Base-by-base conservation (phyloP, 2,797 vertebrate genomes). In the Argya squamiceps region DNA sequence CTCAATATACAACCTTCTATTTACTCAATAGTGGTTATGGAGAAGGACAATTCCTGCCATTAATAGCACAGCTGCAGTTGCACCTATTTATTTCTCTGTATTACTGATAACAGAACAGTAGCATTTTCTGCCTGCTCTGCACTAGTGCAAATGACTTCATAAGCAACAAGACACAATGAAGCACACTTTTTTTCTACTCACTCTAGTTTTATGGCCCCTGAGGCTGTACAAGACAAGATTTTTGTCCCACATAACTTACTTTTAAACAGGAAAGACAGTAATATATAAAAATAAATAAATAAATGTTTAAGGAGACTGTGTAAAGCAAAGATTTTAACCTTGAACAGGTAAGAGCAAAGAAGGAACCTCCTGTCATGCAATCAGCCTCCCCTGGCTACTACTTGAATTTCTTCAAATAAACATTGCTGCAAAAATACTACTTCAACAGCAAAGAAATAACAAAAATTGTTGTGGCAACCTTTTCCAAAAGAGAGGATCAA, bases 161-260 rank as follows among this genome's bases (percentile, higher is more conserved):
- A 62, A 84, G 43, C 12, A 88, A n/a, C n/a, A 88, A 79, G 34
- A 27, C 26, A 67, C 2, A 6, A 86, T 17, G 22, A 91, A 87
- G 37, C 14, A 12, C 5, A 83, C 29, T 16, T 75, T 84, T 78
- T 59, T 1, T 37, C 37, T 0, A 32, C 23, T 77, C 0, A 0
- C 4, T 75, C 19, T 59, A 65, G 8, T 53, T 93, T 5, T 77
- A 43, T 77, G 43, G 2, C 22, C 36, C 17, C 12, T 43, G 15
- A 34, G 34, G 64, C 26, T 30, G 5, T 27, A 49, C 6, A 62
- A 74, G 52, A 58, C 34, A 91, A 65, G 32, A 7, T 4, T 84
- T 93, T 84, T 69, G 10, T n/a, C 52, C 16, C 5, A 4, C 3
- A 21, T 37, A 84, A 21, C 30, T 71, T 37, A 32, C 6, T 81